Evolutionary conservation across 2,113 vertebrate species (phyloP).

Genomic region (Microtus ochrogaster): DNA sequence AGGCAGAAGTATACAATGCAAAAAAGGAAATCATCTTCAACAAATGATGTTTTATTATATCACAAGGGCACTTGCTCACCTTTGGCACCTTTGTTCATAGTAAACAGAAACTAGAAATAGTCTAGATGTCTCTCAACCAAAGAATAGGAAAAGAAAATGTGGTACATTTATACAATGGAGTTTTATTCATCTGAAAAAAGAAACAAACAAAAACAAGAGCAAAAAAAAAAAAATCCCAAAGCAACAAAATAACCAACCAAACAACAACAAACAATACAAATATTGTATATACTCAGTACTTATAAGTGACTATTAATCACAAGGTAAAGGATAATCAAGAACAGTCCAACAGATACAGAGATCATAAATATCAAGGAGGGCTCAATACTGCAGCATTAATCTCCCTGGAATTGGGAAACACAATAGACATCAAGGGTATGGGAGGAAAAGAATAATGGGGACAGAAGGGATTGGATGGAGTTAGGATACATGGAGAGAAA

Average conservation of each 20-base stretch:
- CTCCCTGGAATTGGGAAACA: background rate
- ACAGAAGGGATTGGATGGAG: background rate
- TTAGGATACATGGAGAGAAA: background rate
- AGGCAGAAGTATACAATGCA: no score
- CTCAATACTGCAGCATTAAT: background rate
- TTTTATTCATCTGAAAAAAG: background rate
- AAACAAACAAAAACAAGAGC: background rate
- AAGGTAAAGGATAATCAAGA: background rate
- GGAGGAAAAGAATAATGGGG: background rate
- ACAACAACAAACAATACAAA: background rate
- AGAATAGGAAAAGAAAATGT: background rate
- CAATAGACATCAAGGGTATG: background rate
- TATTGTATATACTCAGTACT: background rate
- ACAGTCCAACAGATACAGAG: background rate
- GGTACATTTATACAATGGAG: background rate
- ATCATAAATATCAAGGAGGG: background rate
- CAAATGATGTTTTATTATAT: background rate
- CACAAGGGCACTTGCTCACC: background rate
- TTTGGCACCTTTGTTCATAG: background rate
- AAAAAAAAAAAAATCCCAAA: background rate
- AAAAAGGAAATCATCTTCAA: no score
- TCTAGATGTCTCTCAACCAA: background rate
- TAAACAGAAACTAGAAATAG: background rate
- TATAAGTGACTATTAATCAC: background rate
- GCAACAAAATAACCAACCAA: background rate